Evolutionary conservation across 1,140 invertebrate species (phyloP).

Genomic region (Aphis craccivora): DNA sequence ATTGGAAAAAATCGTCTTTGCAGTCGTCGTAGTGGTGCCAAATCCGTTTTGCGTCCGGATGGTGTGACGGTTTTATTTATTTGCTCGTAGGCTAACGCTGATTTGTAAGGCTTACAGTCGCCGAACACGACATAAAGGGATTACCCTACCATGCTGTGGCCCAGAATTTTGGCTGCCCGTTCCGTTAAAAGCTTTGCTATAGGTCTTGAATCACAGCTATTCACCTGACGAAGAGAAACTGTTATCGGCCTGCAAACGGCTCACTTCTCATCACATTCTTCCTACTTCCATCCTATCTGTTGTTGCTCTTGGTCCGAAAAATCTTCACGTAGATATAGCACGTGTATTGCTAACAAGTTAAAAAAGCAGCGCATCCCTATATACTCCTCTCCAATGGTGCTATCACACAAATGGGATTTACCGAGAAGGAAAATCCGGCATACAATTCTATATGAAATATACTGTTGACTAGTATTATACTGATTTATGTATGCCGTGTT

Average conservation of each 20-base stretch:
- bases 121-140: conserved; percentile 39
- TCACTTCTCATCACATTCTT: background rate
- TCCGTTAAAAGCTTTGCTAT: conserved; percentile 47
- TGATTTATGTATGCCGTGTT: background rate
- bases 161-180: conserved; percentile 36
- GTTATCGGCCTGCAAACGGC: conserved; percentile 7
- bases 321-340: background rate
- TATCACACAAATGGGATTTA: background rate
- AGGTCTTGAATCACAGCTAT: conserved; percentile 17
- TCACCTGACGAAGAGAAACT: conserved; percentile 41
- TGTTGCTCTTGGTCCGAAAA: background rate
- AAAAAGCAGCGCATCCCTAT: background rate
- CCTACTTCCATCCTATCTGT: background rate
- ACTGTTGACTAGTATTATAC: background rate
- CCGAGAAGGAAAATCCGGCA: background rate
- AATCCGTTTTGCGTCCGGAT: conserved; percentile 52
- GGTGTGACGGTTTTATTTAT: conserved; percentile 53
- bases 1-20: conserved; percentile 53
- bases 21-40: background rate
- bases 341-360: conserved; percentile 23
- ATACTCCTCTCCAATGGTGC: background rate
- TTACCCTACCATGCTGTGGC: background rate
- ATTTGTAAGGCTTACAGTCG: conserved; percentile 53
- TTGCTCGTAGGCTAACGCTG: conserved; percentile 53
- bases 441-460: background rate